Base-by-base conservation (phyloP, 2,888 invertebrate genomes). In the Drosophila rellima region DNA sequence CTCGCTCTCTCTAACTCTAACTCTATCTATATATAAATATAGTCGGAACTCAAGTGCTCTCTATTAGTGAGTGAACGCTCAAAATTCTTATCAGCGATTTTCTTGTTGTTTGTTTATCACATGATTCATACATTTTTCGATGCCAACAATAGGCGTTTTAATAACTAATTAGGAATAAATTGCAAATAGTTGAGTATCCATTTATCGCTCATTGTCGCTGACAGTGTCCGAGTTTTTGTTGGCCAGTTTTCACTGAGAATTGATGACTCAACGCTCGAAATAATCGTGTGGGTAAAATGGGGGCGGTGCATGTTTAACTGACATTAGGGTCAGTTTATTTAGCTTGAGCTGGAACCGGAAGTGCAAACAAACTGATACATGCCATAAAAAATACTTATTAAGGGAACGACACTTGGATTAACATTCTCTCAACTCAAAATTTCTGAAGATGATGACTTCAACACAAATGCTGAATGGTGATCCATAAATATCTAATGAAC, bases 301-400 rank as follows among this genome's bases (percentile, higher is more conserved):
- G 68, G 75, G 62, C 45, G 62, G 45, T 88, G 82, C 82, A 88
- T 83, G 88, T 85, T 80, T 39, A 64, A 70, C 52, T 64, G 80
- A 70, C 88, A 83, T 83, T 83, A 88, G 82, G 85, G 76, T 76
- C 77, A 69, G 50, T 50, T 56, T 60, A 51, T 73, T 68, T 44
- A 45, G 48, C 29, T 56, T 29, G 26, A n/a, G 54, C 47, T 61
- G 42, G 39, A 69, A 70, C 76, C 78, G 84, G 82, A 82, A 81
- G 87, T 70, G 47, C 20, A 37, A 47, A 48, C 57, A 26, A 61
- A 76, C 67, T 70, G 70, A 80, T 77, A 74, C 64, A 64, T 69
- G 72, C 26, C 48, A 59, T 33, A 52, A 56, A 68, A 47, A n/a
- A 29, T n/a, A 31, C 15, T 57, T 31, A 31, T 20, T 11, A 3